Percentiles rank a stretch among this genome's conserved stretches.
Conservation (phyloP, 2,888 invertebrate genomes). For the Helobdella robusta region DNA sequence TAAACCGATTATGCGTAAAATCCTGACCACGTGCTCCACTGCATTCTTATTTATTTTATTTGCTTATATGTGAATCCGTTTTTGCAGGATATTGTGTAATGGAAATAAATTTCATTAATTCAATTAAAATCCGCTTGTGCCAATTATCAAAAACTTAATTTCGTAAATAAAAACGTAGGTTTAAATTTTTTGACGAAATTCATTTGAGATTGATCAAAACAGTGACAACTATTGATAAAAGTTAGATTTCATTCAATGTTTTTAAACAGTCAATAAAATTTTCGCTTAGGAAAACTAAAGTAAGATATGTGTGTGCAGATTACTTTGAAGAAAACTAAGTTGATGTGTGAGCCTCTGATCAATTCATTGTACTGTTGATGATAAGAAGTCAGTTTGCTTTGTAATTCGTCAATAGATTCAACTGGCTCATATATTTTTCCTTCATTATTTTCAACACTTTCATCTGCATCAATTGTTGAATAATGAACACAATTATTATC, state of each 20-base stretch:
- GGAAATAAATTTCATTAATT: too few relatives aligned
- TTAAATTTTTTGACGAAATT: too few relatives aligned
- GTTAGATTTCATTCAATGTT: too few relatives aligned
- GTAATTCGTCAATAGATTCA: conserved; percentile 63
- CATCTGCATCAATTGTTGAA: conserved; percentile 94
- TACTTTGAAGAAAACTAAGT: conserved; percentile 51
- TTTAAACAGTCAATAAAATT: too few relatives aligned
- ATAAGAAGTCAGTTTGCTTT: conserved; percentile 47
- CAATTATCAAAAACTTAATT: too few relatives aligned
- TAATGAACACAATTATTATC: too few relatives aligned
- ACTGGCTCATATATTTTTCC: conserved; percentile 87
- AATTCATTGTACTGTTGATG: conserved; percentile 49
- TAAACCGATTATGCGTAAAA: conserved; percentile 84
- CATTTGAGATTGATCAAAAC: too few relatives aligned
- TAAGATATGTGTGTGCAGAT: too few relatives aligned
- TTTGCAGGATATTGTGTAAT: too few relatives aligned
- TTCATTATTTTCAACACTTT: conserved; percentile 83
- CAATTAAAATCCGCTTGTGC: too few relatives aligned
- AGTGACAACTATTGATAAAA: too few relatives aligned
- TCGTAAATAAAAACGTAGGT: not conserved
- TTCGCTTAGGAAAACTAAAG: too few relatives aligned
- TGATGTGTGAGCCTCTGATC: conserved; percentile 48
- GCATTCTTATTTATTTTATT: conserved; percentile 58
- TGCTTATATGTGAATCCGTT: not conserved
- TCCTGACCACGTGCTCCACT: conserved; percentile 85